phyloP scores from a whole-genome alignment of 2,888 invertebrate species.

The Myopa testacea region DNA sequence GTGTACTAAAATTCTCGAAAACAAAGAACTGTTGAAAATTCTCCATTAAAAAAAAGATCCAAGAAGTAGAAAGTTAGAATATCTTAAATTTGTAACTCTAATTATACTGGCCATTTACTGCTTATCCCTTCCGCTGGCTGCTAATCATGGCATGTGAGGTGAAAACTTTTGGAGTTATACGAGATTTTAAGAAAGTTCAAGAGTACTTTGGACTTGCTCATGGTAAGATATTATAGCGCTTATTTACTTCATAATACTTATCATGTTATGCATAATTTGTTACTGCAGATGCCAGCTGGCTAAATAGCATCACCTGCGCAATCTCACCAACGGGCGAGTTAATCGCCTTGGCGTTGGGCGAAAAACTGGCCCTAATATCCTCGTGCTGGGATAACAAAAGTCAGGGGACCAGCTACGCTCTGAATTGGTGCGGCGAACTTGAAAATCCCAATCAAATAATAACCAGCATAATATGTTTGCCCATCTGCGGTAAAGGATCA shows the following conservation, averaged over 20 bases:
- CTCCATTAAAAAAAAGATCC: too few species aligned
- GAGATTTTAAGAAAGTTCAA: constrained; percentile 73
- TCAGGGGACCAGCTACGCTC: constrained; percentile 69
- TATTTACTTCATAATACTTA: not conserved
- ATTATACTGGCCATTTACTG: not conserved
- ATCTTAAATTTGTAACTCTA: too few species aligned
- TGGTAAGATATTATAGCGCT: constrained; percentile 52
- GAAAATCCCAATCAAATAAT: constrained; percentile 70
- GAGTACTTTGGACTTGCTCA: constrained; percentile 72
- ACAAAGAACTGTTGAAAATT: too few species aligned
- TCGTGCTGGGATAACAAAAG: constrained; percentile 73
- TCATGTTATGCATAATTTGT: not conserved
- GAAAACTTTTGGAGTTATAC: constrained; percentile 74
- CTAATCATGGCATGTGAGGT: constrained; percentile 72
- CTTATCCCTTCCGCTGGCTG: not conserved
- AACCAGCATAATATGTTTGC: constrained; percentile 69
- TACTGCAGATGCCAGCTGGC: constrained; percentile 72
- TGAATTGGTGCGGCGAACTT: constrained; percentile 72
- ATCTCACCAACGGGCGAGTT: constrained; percentile 81
- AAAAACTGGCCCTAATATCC: constrained; percentile 75
- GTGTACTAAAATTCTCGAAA: too few species aligned
- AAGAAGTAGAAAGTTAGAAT: too few species aligned
- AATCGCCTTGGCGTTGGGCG: constrained; percentile 75
- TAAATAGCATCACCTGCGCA: constrained; percentile 76
- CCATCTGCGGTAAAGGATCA: constrained; percentile 65